Conservation (phyloP, 2,113 vertebrate genomes). For the Leucosticte australis region DNA sequence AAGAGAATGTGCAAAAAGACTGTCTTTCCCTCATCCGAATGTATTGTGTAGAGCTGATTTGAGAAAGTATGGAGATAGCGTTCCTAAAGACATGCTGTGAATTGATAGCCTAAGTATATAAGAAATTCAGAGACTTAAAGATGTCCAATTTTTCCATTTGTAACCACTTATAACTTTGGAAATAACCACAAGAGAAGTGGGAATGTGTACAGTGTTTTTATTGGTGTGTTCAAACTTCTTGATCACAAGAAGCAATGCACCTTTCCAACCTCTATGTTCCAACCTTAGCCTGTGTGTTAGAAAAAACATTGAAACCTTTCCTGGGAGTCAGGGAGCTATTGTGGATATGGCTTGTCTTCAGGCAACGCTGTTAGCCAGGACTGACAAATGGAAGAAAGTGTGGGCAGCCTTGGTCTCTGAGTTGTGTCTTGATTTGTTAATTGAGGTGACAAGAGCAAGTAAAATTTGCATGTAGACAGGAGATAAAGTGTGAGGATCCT, state of each 20-base stretch:
- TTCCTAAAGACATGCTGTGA: neutral
- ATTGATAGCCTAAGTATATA: neutral
- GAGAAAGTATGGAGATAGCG: neutral
- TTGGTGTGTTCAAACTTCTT: neutral
- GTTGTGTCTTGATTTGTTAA: neutral
- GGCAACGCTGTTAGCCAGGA: neutral
- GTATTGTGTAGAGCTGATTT: neutral
- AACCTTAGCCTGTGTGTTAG: neutral
- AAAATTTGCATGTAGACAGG: neutral
- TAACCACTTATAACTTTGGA: neutral
- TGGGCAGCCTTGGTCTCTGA: neutral
- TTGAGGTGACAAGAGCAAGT: neutral
- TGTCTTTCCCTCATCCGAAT: neutral
- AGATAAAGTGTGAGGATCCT: neutral
- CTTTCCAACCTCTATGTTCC: neutral
- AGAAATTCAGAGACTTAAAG: neutral
- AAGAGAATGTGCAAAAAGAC: neutral
- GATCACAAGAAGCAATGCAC: neutral
- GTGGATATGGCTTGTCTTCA: neutral
- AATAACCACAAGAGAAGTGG: neutral
- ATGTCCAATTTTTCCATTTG: fast-evolving
- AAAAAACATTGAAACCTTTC: neutral
- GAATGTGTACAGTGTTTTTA: neutral
- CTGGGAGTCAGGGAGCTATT: neutral
- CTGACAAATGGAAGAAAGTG: neutral